Evolutionary conservation across 1,140 invertebrate species (phyloP), one percentile per base, ranked within the genome.

Genomic region (Drosophila murphyi): DNA sequence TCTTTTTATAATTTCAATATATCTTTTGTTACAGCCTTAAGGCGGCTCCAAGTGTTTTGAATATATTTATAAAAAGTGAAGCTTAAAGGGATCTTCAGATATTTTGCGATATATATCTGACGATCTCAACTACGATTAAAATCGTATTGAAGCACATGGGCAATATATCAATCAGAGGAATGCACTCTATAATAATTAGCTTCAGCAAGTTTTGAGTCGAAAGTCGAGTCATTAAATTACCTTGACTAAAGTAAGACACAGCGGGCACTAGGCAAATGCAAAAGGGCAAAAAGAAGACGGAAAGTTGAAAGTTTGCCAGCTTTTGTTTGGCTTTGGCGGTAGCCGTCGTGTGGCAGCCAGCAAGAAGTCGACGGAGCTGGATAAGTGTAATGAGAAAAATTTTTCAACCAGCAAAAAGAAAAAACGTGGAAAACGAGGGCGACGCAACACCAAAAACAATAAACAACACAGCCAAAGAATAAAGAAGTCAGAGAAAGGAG

Each of bases 371-470:
- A 50, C 48, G 67, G 8, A 70, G 62, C 50, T 63, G 39, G 50
- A 78, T 78, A 87, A 82, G 61, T 86, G 82, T 88, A 87, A 87
- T 88, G 83, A 82, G 83, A 88, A 87, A 82, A 82, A 82, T 77
- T 79, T 80, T 52, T 62, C 55, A 72, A 37, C 59, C 56, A 48
- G 48, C 57, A 4, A 43, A 37, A 37, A 37, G 35, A 67, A 62
- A 54, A 54, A 74, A 81, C 71, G 70, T 76, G 74, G 10, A 59
- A 35, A 62, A 59, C 43, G 71, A 48, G 57, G 51, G 76, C 37
- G 39, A 48, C 56, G 41, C 43, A 20, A 65, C 31, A 67, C 41
- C 54, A 71, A 75, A 69, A 75, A 78, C 65, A 78, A 71, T 67
- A 67, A 79, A 77, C 74, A 87, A 88, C 77, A 80, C 73, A 73